Evolutionary conservation across 1,140 invertebrate species (phyloP), one percentile per base, ranked within the genome.

Genomic region (Pogonognathellus flavescens): DNA sequence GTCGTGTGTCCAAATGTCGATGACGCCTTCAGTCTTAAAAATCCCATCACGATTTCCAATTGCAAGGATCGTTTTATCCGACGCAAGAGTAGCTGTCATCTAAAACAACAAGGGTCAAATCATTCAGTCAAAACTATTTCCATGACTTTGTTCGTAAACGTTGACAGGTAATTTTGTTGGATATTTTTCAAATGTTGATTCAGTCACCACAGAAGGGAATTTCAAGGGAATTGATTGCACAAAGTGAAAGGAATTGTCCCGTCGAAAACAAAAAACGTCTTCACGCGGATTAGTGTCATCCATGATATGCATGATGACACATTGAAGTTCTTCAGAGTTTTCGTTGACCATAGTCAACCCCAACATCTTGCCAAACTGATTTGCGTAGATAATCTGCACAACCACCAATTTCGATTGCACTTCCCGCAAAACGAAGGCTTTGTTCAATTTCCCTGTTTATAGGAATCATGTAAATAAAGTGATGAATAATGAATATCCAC

Each of bases 201-300:
- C 13, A 62, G 22, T 55, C 80, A 84, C 83, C 11, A 1, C 14
- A 10, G 83, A 0, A 25, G 49, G 31, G 20, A 6, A 18, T 55
- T 31, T 59, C 70, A 84, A 10, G n/a, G 52, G 13, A 18, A 84
- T 84, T 6, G 25, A n/a, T 25, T 84, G 83, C 20, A 84, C 22
- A 8, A 20, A 22, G 31, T 83, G 31, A 16, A 83, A 13, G 9
- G 14, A 18, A 31, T 84, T 57, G 16, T 76, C 50, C 16, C 80
- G 53, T 13, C 18, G 1, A 49, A 80, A 76, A 16, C 83, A 84
- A 57, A 55, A 80, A 1, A 41, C 52, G 13, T 55, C 14, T 5
- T 31, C 52, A 25, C 18, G 66, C 2, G 11, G 3, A n/a, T 49
- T n/a, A n/a, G 25, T 10, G 0, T 13, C 14, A 62, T 76, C 25